Evolutionary conservation across 2,113 vertebrate genomes (phyloP), one percentile per base, ranked within the genome.

Genomic region (Mola mola): DNA sequence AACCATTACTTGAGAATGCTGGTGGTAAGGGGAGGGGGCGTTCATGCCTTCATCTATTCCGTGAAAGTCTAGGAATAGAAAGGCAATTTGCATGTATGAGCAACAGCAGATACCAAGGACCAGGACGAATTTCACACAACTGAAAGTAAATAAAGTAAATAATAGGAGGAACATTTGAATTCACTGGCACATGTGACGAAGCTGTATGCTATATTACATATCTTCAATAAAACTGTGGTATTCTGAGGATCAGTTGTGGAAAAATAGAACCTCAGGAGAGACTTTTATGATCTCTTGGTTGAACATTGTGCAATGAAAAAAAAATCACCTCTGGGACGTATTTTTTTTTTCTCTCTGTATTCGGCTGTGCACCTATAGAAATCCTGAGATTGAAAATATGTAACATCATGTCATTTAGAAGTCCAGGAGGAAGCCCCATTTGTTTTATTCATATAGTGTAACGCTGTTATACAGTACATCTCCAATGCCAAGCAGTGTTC

Each of bases 21-120:
- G n/a, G n/a, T 24, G 3, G 8, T 49, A 66, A 69, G 7, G n/a
- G 6, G 5, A 8, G 17, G 22, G 24, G 43, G 9, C 17, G 13
- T 1, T 7, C 13, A 31, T 29, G 21, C 17, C 49, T 56, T 46
- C 25, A 42, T 47, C 21, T 51, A 28, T 58, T 59, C 19, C 4
- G 10, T 1, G 8, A 53, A n/a, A 57, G 26, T 64, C 53, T 65
- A 70, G 59, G 44, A 62, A 75, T 57, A 72, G 62, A 71, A 26
- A 31, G 3, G 11, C 2, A 37, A 83, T 79, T 81, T 61, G 47
- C 74, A 77, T 83, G 40, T 47, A 55, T 65, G 28, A 49, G 60
- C 11, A 43, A 22, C 38, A 49, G 69, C 29, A 55, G 21, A 58
- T 51, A 25, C 28, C 41, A 41, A 42, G 50, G 33, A 12, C 6